A percentile compares a stretch with the other conserved stretches of the same genome.
These are phyloP conservation scores for Nannospalax galili DNA, from an alignment of 2,113 vertebrate species.

Conservation along the genomic window DNA sequence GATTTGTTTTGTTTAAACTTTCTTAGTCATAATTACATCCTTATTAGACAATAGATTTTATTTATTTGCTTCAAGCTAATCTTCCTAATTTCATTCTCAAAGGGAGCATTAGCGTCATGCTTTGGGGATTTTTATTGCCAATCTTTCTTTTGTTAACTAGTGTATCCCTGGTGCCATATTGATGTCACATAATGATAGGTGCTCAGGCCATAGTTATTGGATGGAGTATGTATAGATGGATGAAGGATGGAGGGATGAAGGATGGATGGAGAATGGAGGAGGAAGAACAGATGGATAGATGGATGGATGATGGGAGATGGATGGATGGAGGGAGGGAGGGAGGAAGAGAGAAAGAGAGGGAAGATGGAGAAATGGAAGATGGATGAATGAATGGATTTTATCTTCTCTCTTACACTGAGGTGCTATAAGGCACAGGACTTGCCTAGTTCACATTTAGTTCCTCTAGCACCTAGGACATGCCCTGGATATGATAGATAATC, in stretches of 20 bases:
- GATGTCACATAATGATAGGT: neutral
- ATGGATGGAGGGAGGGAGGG: no score
- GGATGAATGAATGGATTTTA: neutral
- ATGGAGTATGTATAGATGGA: neutral
- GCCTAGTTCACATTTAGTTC: neutral
- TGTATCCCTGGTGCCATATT: neutral
- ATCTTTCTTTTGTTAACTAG: neutral
- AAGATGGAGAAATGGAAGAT: neutral
- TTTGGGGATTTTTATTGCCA: constrained; percentile 17
- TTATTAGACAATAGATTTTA: neutral
- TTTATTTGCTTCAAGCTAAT: constrained; percentile 26
- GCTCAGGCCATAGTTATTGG: neutral
- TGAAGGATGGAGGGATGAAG: neutral
- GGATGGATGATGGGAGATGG: neutral
- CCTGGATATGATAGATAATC: neutral
- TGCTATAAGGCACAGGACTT: neutral
- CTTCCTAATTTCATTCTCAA: constrained; percentile 44
- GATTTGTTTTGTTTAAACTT: constrained; percentile 35
- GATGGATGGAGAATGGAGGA: neutral
- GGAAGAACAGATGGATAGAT: neutral
- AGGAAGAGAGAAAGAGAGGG: no score
- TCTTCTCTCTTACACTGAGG: neutral
- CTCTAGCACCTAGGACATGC: neutral
- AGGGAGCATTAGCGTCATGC: constrained; percentile 13
- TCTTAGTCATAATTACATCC: neutral